Base-by-base conservation (phyloP, 2,797 vertebrate species). In the Neolamprologus multifasciatus region DNA sequence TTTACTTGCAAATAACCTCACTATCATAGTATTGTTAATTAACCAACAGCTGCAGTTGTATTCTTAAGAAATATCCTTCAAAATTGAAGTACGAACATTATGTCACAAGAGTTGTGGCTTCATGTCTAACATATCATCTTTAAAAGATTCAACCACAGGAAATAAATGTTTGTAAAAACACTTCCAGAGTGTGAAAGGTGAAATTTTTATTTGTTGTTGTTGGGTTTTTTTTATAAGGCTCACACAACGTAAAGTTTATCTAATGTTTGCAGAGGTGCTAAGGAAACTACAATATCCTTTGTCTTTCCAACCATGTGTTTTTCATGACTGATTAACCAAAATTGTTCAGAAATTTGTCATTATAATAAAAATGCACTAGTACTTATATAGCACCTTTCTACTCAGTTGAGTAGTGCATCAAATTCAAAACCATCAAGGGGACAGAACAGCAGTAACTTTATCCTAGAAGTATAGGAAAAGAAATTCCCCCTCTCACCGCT, bases 181-280 rank as follows among this genome's bases (percentile, higher is more conserved):
- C 21, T 54, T 2, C n/a, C 51, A 54, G 51, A 54, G 21, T 23
- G 51, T 54, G 51, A 54, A 54, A 54, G 21, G 10, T 54, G 51
- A 54, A 23, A 21, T 12, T 21, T 52, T 1, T 54, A 23, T 54
- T 21, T 1, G n/a, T 50, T 50, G 45, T 50, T 3, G 48, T 19
- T 50, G 45, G 8, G 0, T 9, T 50, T 48, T 45, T 2, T 48
- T 17, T 48, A 48, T 6, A 21, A 52, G 50, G n/a, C n/a, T 52
- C 51, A 52, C n/a, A 21, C n/a, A 52, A 54, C 9, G 3, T 51
- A 51, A 54, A 54, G n/a, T 23, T 54, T 23, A 54, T 21, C 51
- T 0, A 54, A 54, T 54, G 51, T 54, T 54, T 54, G 51, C 1
- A 54, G 51, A 23, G 10, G 11, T 54, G 51, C 10, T 12, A 21